Evolutionary conservation across 2,113 vertebrate genomes (phyloP).

Genomic region (Aepyceros melampus): DNA sequence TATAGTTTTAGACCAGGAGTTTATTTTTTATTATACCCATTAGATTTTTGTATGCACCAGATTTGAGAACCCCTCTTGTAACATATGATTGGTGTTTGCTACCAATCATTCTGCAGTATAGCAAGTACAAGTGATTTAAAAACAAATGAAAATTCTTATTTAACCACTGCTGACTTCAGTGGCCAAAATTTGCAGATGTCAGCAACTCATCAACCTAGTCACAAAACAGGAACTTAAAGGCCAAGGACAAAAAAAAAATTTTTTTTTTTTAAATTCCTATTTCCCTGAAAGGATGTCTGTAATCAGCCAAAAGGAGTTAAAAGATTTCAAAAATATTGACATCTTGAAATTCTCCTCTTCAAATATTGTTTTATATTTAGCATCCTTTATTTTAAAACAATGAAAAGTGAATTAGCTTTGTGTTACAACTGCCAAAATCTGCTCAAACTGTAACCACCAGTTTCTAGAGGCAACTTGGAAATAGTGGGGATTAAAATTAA

Average conservation of each 20-base stretch:
- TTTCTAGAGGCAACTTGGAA: neutral
- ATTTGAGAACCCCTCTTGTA: neutral
- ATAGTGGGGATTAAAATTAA: neutral
- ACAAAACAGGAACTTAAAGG: slow-evolving; percentile 61
- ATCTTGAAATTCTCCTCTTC: slow-evolving; percentile 36
- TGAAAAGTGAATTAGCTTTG: neutral
- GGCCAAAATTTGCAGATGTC: slow-evolving; percentile 26
- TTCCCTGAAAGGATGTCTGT: slow-evolving; percentile 59
- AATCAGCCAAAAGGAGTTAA: slow-evolving; percentile 16
- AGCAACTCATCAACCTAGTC: slow-evolving; percentile 1
- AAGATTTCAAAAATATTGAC: slow-evolving; percentile 43
- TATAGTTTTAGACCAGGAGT: neutral
- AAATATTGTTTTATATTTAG: neutral
- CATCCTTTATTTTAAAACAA: neutral
- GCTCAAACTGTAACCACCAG: neutral
- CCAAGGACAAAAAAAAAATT: neutral
- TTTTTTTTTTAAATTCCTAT: slow-evolving; percentile 25
- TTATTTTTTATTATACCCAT: neutral
- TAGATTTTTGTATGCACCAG: neutral
- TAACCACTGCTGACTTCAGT: neutral
- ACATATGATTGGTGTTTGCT: neutral
- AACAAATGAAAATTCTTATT: neutral
- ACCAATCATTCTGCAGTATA: neutral
- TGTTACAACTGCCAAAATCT: slow-evolving; percentile 5
- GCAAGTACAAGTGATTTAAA: neutral